Evolutionary conservation across 2,797 vertebrate species (phyloP).

Genomic region (Pseudochirops corinnae): DNA sequence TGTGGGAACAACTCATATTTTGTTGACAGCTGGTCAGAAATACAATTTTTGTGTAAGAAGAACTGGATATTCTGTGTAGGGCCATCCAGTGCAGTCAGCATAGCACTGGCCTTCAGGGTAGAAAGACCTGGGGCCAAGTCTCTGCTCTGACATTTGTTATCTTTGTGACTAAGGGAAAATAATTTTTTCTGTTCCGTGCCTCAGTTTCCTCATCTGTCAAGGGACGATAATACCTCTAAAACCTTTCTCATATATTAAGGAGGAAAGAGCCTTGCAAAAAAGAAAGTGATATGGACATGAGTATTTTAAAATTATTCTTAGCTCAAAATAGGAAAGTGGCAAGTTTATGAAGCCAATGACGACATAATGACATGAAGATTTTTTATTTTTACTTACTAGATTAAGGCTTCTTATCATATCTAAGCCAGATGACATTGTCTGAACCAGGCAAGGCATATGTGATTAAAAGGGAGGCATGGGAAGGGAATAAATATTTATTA

Average conservation of each 20-base stretch:
- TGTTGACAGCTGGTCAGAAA: background rate
- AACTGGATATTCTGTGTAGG: background rate
- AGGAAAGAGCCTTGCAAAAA: background rate
- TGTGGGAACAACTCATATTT: background rate
- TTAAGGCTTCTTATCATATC: background rate
- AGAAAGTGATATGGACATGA: background rate
- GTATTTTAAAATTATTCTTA: background rate
- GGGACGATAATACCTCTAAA: background rate
- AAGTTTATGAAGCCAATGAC: background rate
- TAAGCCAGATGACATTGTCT: constrained; percentile 25
- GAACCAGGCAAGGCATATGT: background rate
- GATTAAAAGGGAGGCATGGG: background rate
- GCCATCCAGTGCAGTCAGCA: background rate
- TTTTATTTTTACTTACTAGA: background rate
- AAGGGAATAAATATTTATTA: background rate
- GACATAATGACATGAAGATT: background rate
- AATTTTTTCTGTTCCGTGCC: background rate
- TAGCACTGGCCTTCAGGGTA: background rate
- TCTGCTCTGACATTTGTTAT: background rate
- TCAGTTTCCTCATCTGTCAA: background rate
- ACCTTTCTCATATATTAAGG: background rate
- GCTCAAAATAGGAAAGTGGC: background rate
- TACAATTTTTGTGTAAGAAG: background rate
- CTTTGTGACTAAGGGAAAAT: background rate
- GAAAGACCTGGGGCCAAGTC: background rate